Conservation (phyloP, 2,113 vertebrate species). For the Podarcis cretensis region DNA sequence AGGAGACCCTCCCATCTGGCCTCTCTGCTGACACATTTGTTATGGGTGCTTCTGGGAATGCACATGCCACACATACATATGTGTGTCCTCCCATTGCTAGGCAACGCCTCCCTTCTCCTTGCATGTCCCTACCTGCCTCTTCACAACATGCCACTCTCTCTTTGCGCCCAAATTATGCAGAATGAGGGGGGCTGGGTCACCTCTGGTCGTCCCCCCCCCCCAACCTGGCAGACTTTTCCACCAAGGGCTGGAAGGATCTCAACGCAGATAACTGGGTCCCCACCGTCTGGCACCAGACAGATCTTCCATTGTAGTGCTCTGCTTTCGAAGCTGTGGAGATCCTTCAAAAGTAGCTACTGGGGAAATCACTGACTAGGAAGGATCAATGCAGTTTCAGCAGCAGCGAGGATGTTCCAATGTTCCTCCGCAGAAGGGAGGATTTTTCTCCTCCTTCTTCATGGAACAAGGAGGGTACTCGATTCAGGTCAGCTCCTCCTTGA, state of each 20-base stretch:
- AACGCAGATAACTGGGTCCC: neutral
- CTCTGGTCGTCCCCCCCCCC: conserved; percentile 51
- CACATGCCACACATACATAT: neutral
- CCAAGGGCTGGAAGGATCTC: conserved; percentile 26
- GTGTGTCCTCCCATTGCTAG: conserved; percentile 31
- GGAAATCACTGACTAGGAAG: neutral
- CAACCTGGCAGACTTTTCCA: conserved; percentile 34
- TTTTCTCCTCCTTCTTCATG: neutral
- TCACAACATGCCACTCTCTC: conserved; percentile 41
- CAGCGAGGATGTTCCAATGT: neutral
- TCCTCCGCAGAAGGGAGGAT: neutral
- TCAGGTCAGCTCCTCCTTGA: neutral
- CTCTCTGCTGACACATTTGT: neutral
- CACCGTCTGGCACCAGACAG: no score
- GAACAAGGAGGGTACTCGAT: neutral
- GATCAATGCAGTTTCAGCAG: no score
- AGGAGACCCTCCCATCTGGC: conserved; percentile 10
- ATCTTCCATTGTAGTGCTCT: neutral
- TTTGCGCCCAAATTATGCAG: neutral
- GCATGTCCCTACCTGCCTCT: conserved; percentile 36
- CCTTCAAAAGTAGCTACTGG: neutral
- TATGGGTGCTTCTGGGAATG: conserved; percentile 52
- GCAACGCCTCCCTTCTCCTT: neutral
- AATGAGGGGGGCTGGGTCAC: conserved; percentile 18
- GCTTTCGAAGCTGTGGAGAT: neutral